Evolutionary conservation across 2,888 invertebrate genomes (phyloP).

Genomic region (Drosophila mercatorum): DNA sequence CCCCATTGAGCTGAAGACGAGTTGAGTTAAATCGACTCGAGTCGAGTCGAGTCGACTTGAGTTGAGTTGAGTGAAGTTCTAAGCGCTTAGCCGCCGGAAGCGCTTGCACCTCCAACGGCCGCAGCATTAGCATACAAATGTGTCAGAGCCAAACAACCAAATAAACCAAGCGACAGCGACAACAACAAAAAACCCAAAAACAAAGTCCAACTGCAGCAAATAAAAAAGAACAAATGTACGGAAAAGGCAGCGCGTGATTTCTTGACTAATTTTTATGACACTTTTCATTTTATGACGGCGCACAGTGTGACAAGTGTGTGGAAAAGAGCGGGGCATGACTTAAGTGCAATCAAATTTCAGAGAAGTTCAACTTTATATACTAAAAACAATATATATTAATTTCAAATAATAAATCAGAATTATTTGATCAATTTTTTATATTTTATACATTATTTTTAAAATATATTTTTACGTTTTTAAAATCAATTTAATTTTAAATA

Average conservation of each 20-base stretch:
- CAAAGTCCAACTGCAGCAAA: conserved; percentile 14
- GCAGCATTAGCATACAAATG: conserved; percentile 77
- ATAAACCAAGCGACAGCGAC: conserved; percentile 54
- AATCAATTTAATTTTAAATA: no score
- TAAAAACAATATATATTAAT: no score
- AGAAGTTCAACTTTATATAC: no score
- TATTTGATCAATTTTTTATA: no score
- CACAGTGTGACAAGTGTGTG: conserved; percentile 12
- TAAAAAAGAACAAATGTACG: conserved; percentile 23
- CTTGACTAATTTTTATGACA: conserved; percentile 80
- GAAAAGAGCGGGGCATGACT: background rate
- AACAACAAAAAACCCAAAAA: conserved; percentile 11
- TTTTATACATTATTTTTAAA: no score
- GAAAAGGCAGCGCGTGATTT: conserved; percentile 70
- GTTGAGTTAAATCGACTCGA: conserved; percentile 16
- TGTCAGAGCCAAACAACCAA: conserved; percentile 71
- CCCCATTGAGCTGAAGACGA: conserved; percentile 52
- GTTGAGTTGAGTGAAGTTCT: conserved; percentile 46
- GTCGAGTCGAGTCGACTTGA: conserved; percentile 15
- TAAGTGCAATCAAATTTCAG: background rate
- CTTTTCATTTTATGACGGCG: conserved; percentile 74
- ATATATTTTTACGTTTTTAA: no score
- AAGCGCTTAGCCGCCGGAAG: conserved; percentile 72
- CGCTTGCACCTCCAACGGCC: conserved; percentile 53
- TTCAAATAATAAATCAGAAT: no score